These are phyloP conservation scores for Sphaeramia orbicularis DNA, from an alignment of 2,797 vertebrate genomes.

Conservation along the genomic window DNA sequence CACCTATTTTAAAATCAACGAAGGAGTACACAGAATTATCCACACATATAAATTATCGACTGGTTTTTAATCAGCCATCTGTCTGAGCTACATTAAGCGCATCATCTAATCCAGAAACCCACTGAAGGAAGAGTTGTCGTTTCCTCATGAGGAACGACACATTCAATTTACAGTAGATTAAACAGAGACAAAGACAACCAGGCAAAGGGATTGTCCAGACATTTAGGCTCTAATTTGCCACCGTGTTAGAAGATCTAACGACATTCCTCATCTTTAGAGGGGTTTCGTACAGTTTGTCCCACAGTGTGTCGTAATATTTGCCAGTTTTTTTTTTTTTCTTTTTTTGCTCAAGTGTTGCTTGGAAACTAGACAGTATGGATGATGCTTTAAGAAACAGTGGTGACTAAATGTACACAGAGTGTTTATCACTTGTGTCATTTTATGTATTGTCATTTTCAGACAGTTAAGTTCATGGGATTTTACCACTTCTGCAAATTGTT, in stretches of 20 bases:
- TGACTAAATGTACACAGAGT: background rate
- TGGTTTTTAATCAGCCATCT: constrained; percentile 17
- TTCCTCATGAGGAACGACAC: constrained; percentile 21
- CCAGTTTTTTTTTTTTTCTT: background rate
- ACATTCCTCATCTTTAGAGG: background rate
- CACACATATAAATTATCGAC: constrained; percentile 16
- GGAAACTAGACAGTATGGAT: background rate
- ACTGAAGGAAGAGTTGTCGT: background rate
- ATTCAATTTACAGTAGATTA: constrained; percentile 8
- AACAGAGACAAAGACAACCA: constrained; percentile 2
- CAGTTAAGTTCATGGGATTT: background rate
- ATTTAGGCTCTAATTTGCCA: constrained; percentile 14
- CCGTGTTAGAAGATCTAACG: constrained; percentile 7
- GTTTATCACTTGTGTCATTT: background rate
- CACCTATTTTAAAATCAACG: constrained; percentile 19
- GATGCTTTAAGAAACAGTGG: background rate
- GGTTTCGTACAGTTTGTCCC: background rate
- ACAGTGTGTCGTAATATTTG: background rate
- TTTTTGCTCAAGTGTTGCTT: constrained; percentile 3
- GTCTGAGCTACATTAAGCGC: background rate
- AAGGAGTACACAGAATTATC: background rate
- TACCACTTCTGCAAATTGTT: background rate
- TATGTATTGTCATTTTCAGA: too few species aligned
- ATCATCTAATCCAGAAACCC: constrained; percentile 6
- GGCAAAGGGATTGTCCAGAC: constrained; percentile 8